Evolutionary conservation across 2,888 invertebrate species (phyloP).

Genomic region (Eupithecia insigniata): DNA sequence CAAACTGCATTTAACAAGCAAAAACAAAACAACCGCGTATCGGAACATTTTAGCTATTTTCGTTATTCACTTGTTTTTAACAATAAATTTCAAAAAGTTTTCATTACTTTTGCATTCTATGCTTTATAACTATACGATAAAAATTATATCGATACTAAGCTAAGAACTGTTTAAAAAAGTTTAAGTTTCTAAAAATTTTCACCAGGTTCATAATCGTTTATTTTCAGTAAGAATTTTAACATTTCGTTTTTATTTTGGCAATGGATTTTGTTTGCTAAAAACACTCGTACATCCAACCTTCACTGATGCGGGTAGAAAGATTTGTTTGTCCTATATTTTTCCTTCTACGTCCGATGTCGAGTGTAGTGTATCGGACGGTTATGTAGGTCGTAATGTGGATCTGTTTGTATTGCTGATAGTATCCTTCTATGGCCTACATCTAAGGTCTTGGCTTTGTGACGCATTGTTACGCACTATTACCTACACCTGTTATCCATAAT

Average conservation of each 20-base stretch:
- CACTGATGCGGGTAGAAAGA: neutral
- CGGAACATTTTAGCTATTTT: neutral
- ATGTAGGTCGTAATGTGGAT: neutral
- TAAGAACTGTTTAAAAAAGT: no score
- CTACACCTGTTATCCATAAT: conserved; percentile 8
- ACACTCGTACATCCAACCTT: neutral
- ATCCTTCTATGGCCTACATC: conserved; percentile 8
- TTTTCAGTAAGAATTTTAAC: neutral
- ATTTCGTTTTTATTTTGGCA: neutral
- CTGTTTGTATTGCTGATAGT: neutral
- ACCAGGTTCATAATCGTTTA: neutral
- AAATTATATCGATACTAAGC: neutral
- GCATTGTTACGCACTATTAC: neutral
- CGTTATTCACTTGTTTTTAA: neutral
- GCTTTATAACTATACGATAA: neutral
- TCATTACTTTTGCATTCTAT: neutral
- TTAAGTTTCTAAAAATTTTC: conserved; percentile 3
- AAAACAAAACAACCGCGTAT: conserved; percentile 3
- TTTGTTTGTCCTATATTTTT: conserved; percentile 4
- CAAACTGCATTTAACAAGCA: conserved; percentile 1
- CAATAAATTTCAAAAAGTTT: neutral
- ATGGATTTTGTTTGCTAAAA: neutral
- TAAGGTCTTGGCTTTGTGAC: conserved; percentile 8
- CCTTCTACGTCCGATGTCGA: neutral
- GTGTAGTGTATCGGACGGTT: neutral